phyloP scores from a whole-genome alignment of 2,113 vertebrate species.

The Petaurus breviceps region DNA sequence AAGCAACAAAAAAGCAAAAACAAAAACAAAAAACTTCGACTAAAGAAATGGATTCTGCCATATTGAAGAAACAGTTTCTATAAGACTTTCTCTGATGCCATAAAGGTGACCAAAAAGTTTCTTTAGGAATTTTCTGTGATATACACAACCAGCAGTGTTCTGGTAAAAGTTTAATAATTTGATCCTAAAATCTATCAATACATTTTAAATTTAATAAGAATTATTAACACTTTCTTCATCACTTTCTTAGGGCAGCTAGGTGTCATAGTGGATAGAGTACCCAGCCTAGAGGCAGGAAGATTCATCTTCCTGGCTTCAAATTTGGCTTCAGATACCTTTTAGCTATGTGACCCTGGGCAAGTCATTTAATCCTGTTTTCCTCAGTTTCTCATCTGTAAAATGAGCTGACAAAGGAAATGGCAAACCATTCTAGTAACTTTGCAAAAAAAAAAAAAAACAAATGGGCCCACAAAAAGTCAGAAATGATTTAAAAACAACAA shows the following conservation, averaged over 20 bases:
- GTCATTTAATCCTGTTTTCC: too few species aligned
- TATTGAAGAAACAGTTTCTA: neutral
- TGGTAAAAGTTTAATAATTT: neutral
- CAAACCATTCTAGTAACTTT: too few species aligned
- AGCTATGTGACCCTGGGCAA: too few species aligned
- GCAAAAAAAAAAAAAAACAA: too few species aligned
- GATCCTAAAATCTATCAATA: neutral
- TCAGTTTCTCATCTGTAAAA: too few species aligned
- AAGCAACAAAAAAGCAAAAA: neutral
- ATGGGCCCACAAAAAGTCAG: too few species aligned
- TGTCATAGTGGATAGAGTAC: neutral
- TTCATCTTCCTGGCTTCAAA: neutral
- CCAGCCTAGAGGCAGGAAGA: neutral
- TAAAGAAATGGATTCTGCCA: neutral
- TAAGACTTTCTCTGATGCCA: neutral
- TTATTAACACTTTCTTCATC: neutral
- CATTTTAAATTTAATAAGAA: neutral
- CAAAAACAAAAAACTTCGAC: neutral
- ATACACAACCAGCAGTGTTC: neutral
- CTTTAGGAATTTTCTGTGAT: neutral
- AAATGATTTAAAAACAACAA: too few species aligned
- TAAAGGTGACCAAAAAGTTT: neutral
- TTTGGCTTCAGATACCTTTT: too few species aligned
- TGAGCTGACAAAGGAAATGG: too few species aligned
- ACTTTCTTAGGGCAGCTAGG: neutral